Percentiles rank a stretch among this genome's conserved stretches.
Evolutionary conservation across 2,113 vertebrate genomes (phyloP).

Genomic region (Candoia aspera): DNA sequence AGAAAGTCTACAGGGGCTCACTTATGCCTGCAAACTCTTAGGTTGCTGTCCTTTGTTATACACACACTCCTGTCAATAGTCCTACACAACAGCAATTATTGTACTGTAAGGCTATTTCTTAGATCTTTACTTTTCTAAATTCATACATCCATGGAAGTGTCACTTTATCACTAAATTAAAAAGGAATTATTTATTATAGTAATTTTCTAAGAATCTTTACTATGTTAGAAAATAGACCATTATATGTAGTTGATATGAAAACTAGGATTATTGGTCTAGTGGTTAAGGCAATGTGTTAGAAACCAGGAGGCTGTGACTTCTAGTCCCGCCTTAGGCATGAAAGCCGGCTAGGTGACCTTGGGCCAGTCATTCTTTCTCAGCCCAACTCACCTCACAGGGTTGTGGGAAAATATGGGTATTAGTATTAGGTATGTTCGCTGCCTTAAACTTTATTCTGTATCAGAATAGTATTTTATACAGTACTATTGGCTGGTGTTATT

Average conservation of each 20-base stretch:
- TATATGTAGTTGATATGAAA: background rate
- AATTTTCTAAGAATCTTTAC: background rate
- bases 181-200: background rate
- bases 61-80: too few species aligned
- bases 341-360: too few species aligned
- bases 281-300: too few species aligned
- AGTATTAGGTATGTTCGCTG: too few species aligned
- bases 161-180: background rate
- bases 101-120: background rate
- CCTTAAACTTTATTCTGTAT: background rate
- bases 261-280: too few species aligned
- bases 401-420: too few species aligned
- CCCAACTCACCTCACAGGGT: too few species aligned
- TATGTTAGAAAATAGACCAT: background rate
- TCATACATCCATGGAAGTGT: background rate
- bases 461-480: background rate
- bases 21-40: background rate
- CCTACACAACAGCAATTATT: background rate
- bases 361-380: too few species aligned
- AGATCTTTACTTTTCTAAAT: background rate
- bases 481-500: background rate
- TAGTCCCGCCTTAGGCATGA: too few species aligned
- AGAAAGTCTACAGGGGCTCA: background rate
- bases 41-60: background rate
- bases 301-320: too few species aligned